phyloP scores from a whole-genome alignment of 2,797 vertebrate genomes.

The Erpetoichthys calabaricus region DNA sequence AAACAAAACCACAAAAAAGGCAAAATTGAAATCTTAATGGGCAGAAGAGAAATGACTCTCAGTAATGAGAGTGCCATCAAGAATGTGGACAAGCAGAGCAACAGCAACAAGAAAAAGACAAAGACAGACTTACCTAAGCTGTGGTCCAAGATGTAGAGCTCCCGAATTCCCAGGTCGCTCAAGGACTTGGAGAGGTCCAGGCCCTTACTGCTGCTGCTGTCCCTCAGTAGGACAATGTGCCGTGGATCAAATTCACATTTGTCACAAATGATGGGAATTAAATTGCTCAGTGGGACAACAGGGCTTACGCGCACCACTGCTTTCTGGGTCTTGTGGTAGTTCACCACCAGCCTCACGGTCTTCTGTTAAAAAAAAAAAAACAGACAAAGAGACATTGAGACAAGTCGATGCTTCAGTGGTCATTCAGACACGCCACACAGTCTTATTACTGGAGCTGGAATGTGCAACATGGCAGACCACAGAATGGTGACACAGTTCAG shows the following conservation, averaged over 20 bases:
- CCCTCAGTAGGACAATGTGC: conserved; percentile 67
- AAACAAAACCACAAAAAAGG: conserved; percentile 43
- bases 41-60: conserved; percentile 14
- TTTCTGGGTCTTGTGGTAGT: conserved; percentile 82
- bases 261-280: conserved; percentile 77
- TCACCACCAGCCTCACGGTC: conserved; percentile 82
- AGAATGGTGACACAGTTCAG: too few relatives aligned
- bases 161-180: conserved; percentile 72
- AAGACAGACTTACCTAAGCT: conserved; percentile 56
- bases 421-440: too few relatives aligned
- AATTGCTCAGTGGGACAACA: conserved; percentile 53
- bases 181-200: conserved; percentile 74
- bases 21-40: conserved; percentile 4
- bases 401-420: too few relatives aligned
- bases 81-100: too few relatives aligned
- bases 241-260: conserved; percentile 83
- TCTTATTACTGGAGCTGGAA: too few relatives aligned
- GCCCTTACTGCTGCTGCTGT: conserved; percentile 61
- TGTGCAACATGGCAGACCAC: too few relatives aligned
- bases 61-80: too few relatives aligned
- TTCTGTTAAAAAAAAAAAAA: conserved; percentile 49
- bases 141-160: conserved; percentile 80
- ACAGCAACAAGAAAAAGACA: too few relatives aligned
- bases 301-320: conserved; percentile 85
- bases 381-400: not conserved